Evolutionary conservation across 2,797 vertebrate genomes (phyloP), one percentile per base, ranked within the genome.

Genomic region (Sebastolobus alascanus): DNA sequence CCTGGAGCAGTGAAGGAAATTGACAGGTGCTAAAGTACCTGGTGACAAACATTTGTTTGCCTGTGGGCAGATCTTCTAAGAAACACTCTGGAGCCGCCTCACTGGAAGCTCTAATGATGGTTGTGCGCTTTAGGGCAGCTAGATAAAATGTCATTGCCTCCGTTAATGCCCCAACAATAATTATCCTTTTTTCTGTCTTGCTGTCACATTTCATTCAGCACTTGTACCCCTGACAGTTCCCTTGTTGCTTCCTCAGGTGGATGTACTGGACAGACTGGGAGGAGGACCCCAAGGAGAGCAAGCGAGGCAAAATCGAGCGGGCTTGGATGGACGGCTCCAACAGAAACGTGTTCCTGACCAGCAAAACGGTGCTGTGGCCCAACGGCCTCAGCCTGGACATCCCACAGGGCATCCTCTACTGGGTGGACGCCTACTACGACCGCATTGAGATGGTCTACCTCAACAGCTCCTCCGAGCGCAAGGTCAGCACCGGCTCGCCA

Each of bases 221-320:
- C 20, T 12, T 67, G 25, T 4, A 3, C 25, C 40, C n/a, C 6
- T 74, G 40, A 79, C 20, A 31, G 67, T 7, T 56, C 16, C 37
- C 50, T 46, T 40, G 38, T 66, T 65, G 18, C 22, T 16, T 73
- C 61, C 73, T 16, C 77, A 99, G 98, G 89, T 99, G 97, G 97
- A 99, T 99, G 97, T 99, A 99, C 92, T 99, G 98, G 98, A 99
- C 98, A 0, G 98, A 99, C 92, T 99, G 98, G 98, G 98, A 99
- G 87, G 98, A 99, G 76, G 98, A 99, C 91, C 98, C 98, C 0
- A 99, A 99, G 82, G 98, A 98, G 82, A 99, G 97, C 92, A 98
- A 99, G 84, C 95, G 98, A 43, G 98, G 98, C 27, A 97, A 97
- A 90, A 98, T 99, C 0, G 98, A 99, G 93, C 96, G 95, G 10